Evolutionary conservation across 2,113 vertebrate genomes (phyloP), one percentile per base, ranked within the genome.

Genomic region (Nanorana parkeri): DNA sequence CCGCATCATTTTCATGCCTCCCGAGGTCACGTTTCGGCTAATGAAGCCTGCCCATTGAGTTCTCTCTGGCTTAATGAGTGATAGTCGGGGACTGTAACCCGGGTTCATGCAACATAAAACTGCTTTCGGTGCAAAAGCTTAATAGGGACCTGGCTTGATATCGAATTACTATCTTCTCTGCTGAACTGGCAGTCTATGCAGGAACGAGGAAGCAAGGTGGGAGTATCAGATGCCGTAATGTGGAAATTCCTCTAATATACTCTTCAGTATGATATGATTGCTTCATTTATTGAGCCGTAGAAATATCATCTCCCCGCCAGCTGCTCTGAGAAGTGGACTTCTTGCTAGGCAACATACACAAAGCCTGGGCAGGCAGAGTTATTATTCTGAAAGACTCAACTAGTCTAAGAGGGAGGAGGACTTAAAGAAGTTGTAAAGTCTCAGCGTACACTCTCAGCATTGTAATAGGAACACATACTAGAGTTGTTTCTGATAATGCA

Each of bases 201-300:
- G 91, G 91, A 89, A 84, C 68, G 86, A 88, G 80, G 89, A 85
- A 90, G 87, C 81, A 75, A 94, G 91, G 89, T 85, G 91, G 95
- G 95, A 94, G 89, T 96, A 96, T 97, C 95, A 80, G 88, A 91
- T 95, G 91, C 90, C 91, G 85, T 90, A 94, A 95, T 93, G 92
- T 94, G 94, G 95, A 96, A 95, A 96, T 96, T 95, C 94, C 91
- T 93, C 89, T 92, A 93, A 91, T 92, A 91, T 90, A 91, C 91
- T 91, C 92, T 87, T 88, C 89, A 89, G 92, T 92, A 90, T 90
- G 93, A 87, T 87, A 85, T 73, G 85, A 95, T 95, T 93, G 92
- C 94, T 95, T 93, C 91, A 95, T 93, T 95, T 90, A 89, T 94
- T 94, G 92, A 93, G 89, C 89, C 80, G 68, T 91, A 90, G 89